Percentiles rank a stretch among this genome's conserved stretches.
These are phyloP conservation scores for Hemicentrotus pulcherrimus DNA, from an alignment of 35 echinoderm and acorn worm species.

Conservation along the genomic window DNA sequence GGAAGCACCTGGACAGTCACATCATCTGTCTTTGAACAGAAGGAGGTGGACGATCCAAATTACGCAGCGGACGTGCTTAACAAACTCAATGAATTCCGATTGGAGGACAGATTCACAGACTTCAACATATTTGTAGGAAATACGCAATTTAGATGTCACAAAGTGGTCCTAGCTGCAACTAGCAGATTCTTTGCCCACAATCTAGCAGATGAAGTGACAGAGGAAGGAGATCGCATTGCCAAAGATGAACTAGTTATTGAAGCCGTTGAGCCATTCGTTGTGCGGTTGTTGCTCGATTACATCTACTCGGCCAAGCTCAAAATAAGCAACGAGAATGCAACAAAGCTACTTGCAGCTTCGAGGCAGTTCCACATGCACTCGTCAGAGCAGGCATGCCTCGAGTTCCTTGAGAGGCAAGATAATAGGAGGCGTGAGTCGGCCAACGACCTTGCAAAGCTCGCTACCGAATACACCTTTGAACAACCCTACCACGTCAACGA, in stretches of 20 bases:
- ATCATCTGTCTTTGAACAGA: conserved; percentile 72
- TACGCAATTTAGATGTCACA: conserved; percentile 78
- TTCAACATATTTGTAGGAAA: conserved; percentile 79
- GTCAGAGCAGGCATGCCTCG: conserved; percentile 86
- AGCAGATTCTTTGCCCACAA: conserved; percentile 86
- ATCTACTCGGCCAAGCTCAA: conserved; percentile 94
- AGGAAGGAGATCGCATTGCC: conserved; percentile 67
- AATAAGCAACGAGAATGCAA: conserved; percentile 83
- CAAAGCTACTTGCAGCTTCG: conserved; percentile 71
- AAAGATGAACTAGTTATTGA: conserved; percentile 73
- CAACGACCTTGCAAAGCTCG: conserved; percentile 60
- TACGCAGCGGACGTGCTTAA: conserved; percentile 92
- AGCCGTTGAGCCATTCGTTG: conserved; percentile 76
- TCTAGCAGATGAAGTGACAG: conserved; percentile 80
- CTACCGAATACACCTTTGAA: conserved; percentile 84
- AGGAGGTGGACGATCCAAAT: conserved; percentile 93
- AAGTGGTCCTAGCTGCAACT: conserved; percentile 85
- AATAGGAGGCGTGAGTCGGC: conserved; percentile 54
- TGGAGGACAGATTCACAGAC: conserved; percentile 80
- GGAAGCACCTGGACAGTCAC: conserved; percentile 94
- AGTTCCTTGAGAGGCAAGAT: conserved; percentile 80
- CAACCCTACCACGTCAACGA: conserved; percentile 96
- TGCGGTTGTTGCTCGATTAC: conserved; percentile 83
- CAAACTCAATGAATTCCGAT: conserved; percentile 76
- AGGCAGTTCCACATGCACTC: conserved; percentile 84